Percentiles rank a stretch among this genome's conserved stretches.
phyloP scores from a whole-genome alignment of 2,797 vertebrate genomes.

The Oophaga sylvatica region DNA sequence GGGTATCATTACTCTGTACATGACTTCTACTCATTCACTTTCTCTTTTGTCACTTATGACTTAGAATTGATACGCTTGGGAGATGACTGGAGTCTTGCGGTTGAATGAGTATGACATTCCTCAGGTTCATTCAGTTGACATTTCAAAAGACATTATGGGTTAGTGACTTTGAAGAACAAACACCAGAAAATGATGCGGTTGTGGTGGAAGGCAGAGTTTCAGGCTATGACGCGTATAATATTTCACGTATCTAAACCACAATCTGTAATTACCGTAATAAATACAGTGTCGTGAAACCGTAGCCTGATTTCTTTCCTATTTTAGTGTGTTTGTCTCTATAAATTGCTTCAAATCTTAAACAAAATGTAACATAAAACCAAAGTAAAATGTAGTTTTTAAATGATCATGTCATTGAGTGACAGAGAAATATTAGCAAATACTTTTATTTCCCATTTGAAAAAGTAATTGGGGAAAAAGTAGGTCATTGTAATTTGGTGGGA shows the following conservation, averaged over 20 bases:
- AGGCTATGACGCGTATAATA: not conserved
- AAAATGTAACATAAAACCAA: not conserved
- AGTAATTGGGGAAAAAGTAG: not conserved
- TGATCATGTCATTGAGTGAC: not conserved
- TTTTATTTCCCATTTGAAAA: not conserved
- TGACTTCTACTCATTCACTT: not conserved
- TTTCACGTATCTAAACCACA: not conserved
- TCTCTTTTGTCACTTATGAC: slow-evolving; percentile 29
- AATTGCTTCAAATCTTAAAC: not conserved
- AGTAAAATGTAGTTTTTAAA: not conserved
- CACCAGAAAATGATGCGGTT: not conserved
- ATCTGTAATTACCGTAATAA: not conserved
- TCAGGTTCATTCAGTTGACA: not conserved
- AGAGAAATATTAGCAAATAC: not conserved
- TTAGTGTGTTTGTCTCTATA: not conserved
- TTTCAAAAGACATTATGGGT: slow-evolving; percentile 4
- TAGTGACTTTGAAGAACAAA: slow-evolving; percentile 25
- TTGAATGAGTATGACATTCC: slow-evolving; percentile 29
- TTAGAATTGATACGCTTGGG: slow-evolving; percentile 11
- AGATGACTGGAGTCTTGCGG: slow-evolving; percentile 10
- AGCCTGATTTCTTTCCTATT: not conserved
- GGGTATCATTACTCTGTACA: not conserved
- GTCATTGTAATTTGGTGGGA: too few species aligned
- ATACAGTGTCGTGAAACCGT: not conserved
- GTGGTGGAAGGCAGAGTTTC: not conserved